Conservation (phyloP, 2,797 vertebrate genomes). For the Ceryle rudis region DNA sequence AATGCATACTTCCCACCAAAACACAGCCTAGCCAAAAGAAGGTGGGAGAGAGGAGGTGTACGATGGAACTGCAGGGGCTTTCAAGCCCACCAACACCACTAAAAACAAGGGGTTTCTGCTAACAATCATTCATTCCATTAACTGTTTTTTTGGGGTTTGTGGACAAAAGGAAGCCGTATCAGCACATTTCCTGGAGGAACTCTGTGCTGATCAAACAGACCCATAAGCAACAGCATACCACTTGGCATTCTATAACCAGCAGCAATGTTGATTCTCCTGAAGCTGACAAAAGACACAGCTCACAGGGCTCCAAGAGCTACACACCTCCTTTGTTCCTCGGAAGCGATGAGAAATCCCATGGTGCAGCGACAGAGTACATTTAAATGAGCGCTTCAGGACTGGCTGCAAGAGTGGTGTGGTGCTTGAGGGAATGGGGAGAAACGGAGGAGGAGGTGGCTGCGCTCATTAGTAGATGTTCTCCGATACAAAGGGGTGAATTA, state of each 20-base stretch:
- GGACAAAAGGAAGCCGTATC: background rate
- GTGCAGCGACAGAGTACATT: background rate
- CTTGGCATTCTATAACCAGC: background rate
- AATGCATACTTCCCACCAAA: background rate
- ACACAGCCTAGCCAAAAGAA: background rate
- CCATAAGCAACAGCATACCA: background rate
- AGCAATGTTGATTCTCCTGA: background rate
- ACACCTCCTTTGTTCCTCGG: background rate
- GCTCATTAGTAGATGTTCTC: background rate
- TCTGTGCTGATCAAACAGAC: background rate
- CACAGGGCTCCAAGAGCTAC: background rate
- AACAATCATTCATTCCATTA: slow-evolving; percentile 27
- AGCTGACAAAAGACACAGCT: background rate
- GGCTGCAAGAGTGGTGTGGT: rapidly evolving
- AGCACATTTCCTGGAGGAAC: background rate
- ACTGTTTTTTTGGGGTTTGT: background rate
- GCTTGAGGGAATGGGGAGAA: background rate
- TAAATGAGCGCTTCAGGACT: background rate
- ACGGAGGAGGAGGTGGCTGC: background rate
- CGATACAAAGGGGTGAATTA: background rate
- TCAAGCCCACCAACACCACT: background rate
- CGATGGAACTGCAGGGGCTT: background rate
- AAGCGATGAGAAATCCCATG: background rate
- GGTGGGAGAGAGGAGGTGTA: background rate
- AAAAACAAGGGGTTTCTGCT: background rate